These are phyloP conservation scores for Bombus vancouverensis DNA, from an alignment of 1,140 invertebrate genomes.

Conservation along the genomic window DNA sequence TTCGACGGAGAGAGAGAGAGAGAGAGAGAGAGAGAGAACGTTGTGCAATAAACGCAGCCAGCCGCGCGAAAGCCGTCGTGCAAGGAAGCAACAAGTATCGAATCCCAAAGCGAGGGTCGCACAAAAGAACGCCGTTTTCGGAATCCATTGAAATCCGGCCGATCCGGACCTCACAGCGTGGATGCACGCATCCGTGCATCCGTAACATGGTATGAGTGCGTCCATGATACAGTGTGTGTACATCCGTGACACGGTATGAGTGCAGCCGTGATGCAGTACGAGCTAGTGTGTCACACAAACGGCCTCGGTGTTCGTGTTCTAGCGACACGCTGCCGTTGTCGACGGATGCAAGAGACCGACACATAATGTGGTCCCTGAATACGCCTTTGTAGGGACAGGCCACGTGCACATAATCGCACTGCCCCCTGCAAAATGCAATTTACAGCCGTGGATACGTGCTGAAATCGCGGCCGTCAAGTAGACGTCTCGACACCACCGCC, in stretches of 20 bases:
- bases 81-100: conserved; percentile 44
- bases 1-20: no score
- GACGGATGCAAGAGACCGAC: conserved; percentile 41
- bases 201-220: no score
- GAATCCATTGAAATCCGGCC: conserved; percentile 7
- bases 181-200: conserved; percentile 4
- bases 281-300: conserved; percentile 20
- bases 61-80: background rate
- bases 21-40: background rate
- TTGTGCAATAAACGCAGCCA: background rate
- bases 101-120: conserved; percentile 33
- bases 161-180: background rate
- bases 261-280: no score
- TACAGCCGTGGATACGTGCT: conserved; percentile 53
- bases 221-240: background rate
- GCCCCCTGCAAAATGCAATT: conserved; percentile 58
- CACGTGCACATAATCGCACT: conserved; percentile 60
- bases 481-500: conserved; percentile 29
- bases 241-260: background rate
- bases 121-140: background rate
- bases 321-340: conserved; percentile 23
- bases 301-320: background rate
- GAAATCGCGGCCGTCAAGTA: conserved; percentile 57
- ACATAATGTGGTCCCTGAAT: conserved; percentile 58
- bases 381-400: conserved; percentile 42